Percentiles rank a stretch among this genome's conserved stretches.
Evolutionary conservation across 2,113 vertebrate species (phyloP).

Genomic region (Talpa occidentalis): DNA sequence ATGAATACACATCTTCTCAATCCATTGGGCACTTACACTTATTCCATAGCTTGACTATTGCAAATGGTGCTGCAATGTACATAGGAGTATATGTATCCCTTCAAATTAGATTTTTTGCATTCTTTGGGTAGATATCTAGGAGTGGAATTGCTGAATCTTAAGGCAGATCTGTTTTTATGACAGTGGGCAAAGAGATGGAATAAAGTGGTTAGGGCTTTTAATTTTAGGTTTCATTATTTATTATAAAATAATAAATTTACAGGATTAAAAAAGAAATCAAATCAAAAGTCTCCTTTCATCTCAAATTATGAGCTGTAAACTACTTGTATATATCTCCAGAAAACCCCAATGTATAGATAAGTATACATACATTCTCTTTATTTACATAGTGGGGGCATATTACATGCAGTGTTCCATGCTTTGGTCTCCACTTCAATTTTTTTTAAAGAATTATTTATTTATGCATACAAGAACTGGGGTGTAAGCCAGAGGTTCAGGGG

Average conservation of each 20-base stretch:
- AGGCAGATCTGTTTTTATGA: neutral
- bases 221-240: slow-evolving; percentile 54
- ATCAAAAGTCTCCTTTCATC: neutral
- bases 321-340: neutral
- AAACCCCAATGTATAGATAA: neutral
- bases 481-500: too few species aligned
- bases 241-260: slow-evolving; percentile 57
- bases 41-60: too few species aligned
- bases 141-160: too few species aligned
- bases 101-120: too few species aligned
- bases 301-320: slow-evolving; percentile 33
- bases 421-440: slow-evolving; percentile 15
- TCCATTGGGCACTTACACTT: too few species aligned
- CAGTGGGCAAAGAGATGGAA: slow-evolving; percentile 15
- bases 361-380: neutral
- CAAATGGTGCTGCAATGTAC: too few species aligned
- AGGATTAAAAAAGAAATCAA: slow-evolving; percentile 19
- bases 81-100: too few species aligned
- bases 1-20: too few species aligned
- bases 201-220: neutral
- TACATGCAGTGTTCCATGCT: neutral
- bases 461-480: too few species aligned
- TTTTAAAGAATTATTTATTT: too few species aligned
- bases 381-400: neutral
- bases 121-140: too few species aligned